Conservation (phyloP, 2,888 invertebrate genomes). For the Limnephilus auricula region DNA sequence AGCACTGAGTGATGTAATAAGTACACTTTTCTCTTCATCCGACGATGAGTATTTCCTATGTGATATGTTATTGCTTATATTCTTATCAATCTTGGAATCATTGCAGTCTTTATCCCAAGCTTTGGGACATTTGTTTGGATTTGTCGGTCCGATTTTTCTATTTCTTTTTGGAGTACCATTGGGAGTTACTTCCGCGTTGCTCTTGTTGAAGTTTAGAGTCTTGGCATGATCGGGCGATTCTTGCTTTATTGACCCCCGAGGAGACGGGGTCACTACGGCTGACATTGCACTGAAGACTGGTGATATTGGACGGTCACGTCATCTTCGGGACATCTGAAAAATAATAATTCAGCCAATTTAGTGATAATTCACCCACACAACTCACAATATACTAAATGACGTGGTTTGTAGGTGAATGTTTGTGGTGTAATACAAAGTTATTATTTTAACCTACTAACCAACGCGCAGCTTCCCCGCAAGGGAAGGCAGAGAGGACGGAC, state of each 20-base stretch:
- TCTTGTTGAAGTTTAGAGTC: not conserved
- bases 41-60: slow-evolving; percentile 40
- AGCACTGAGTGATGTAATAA: slow-evolving; percentile 40
- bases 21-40: slow-evolving; percentile 57
- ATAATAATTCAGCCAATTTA: not conserved
- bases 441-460: too few species aligned
- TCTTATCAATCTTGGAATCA: slow-evolving; percentile 26
- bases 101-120: slow-evolving; percentile 52
- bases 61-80: slow-evolving; percentile 31
- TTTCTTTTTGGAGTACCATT: slow-evolving; percentile 28
- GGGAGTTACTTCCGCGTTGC: slow-evolving; percentile 18
- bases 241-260: not conserved
- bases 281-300: slow-evolving; percentile 13
- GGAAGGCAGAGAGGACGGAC: too few species aligned
- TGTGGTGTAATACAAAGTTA: too few species aligned
- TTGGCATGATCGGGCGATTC: not conserved
- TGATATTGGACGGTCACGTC: not conserved
- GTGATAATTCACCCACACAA: not conserved
- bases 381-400: too few species aligned
- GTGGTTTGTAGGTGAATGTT: not conserved
- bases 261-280: slow-evolving; percentile 22
- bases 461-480: too few species aligned
- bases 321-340: slow-evolving; percentile 13
- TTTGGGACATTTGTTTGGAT: slow-evolving; percentile 5
- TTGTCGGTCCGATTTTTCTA: slow-evolving; percentile 24